Conservation (phyloP, 2,797 vertebrate genomes). For the Pangasius djambal region DNA sequence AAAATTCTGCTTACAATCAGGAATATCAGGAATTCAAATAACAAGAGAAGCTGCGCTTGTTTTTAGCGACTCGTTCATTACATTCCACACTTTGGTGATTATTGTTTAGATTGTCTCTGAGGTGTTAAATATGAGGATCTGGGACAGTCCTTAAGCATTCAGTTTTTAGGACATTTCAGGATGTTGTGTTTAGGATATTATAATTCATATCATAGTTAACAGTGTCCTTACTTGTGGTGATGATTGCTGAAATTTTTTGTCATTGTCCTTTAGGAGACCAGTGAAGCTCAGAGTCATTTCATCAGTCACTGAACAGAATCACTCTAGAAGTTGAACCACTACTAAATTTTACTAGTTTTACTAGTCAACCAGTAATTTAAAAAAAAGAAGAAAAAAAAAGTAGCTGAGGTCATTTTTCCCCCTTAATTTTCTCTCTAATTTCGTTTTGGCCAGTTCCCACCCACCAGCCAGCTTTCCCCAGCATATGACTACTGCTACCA, state of each 20-base stretch:
- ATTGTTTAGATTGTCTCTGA: background rate
- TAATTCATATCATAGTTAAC: background rate
- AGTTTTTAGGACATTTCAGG: background rate
- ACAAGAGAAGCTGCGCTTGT: background rate
- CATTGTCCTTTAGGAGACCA: no score
- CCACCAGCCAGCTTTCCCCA: background rate
- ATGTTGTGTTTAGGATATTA: background rate
- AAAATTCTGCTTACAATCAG: background rate
- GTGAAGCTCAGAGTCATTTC: no score
- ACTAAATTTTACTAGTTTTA: background rate
- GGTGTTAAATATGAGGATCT: background rate
- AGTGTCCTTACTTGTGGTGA: no score
- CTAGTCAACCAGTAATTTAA: background rate
- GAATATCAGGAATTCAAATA: background rate
- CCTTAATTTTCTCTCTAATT: background rate
- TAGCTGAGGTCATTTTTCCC: background rate
- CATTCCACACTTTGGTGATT: background rate
- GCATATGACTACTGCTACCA: background rate
- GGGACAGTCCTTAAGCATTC: background rate
- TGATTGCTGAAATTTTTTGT: no score
- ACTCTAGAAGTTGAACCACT: background rate
- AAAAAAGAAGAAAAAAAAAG: background rate
- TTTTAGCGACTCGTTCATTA: background rate
- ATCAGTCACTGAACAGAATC: no score
- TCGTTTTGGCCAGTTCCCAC: background rate